These are phyloP conservation scores for Apamea sordens DNA, from an alignment of 2,888 invertebrate species.

Conservation along the genomic window DNA sequence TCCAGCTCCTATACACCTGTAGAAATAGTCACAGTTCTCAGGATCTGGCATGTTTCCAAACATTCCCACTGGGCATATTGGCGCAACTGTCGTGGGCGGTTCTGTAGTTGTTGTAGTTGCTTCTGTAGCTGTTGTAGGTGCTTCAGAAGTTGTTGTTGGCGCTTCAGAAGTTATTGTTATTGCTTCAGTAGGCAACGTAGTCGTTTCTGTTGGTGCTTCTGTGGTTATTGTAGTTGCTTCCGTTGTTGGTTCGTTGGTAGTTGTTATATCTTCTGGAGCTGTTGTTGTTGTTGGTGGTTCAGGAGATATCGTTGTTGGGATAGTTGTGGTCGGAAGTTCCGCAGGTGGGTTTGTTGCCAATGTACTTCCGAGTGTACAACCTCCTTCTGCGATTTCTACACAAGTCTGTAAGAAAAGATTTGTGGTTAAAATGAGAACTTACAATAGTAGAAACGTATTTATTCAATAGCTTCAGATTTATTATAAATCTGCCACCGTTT, in stretches of 20 bases:
- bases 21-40: conserved; percentile 29
- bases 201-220: background rate
- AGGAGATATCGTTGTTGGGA: conserved; percentile 7
- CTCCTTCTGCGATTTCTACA: conserved; percentile 60
- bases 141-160: background rate
- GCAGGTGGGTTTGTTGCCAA: background rate
- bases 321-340: background rate
- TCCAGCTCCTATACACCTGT: conserved; percentile 19
- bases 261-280: background rate
- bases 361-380: conserved; percentile 54
- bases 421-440: background rate
- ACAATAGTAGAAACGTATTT: background rate
- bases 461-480: background rate
- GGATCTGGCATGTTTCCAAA: conserved; percentile 32
- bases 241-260: background rate
- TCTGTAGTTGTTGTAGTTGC: background rate
- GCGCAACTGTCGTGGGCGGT: conserved; percentile 6
- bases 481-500: too few species aligned
- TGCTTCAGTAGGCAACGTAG: background rate
- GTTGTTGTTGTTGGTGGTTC: conserved; percentile 7
- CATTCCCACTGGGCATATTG: conserved; percentile 15
- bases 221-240: background rate
- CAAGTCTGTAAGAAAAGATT: conserved; percentile 15
- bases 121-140: background rate
- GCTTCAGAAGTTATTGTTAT: background rate